Evolutionary conservation across 2,888 invertebrate species (phyloP), one percentile per base, ranked within the genome.

Genomic region (Podotricha telesiphe): DNA sequence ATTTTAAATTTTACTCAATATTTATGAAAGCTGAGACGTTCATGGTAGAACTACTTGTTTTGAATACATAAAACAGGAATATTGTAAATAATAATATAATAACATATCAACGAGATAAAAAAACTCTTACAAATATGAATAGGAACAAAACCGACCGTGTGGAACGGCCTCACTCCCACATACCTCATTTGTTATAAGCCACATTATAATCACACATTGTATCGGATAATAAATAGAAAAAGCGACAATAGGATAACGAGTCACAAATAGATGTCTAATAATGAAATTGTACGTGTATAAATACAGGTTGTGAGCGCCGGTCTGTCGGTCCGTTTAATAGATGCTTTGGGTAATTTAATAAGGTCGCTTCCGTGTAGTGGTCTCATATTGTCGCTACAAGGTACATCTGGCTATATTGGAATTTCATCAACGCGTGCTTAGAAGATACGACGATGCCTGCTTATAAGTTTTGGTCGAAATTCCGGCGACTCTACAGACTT

Each of bases 191-290:
- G 85, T 87, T 88, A 89, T 86, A 85, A 85, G 86, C 84, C 83
- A 87, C 89, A 88, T 88, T 87, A 91, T 92, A 92, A 93, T 90
- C 88, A 92, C 86, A 91, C 86, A 89, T 88, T 90, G 88, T 90
- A 86, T 82, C 80, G 82, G 86, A 81, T 89, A 92, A 89, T 91
- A 91, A 91, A 91, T 90, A 89, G 88, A 89, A 91, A 91, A 89
- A 88, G 89, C 89, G 89, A 92, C 92, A 92, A 93, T 91, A 87
- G 90, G 80, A 86, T 91, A 89, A 89, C 88, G 83, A 91, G 85
- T 85, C 86, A 88, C 86, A 90, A 90, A 91, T 88, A 88, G 83
- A 83, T 84, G 85, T 86, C 89, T 90, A 91, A 92, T 92, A 91
- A 91, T 91, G 87, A 89, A 92, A 91, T 91, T 89, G 89, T 87